Evolutionary conservation across 2,113 vertebrate species (phyloP).

Genomic region (Ammodytes marinus): DNA sequence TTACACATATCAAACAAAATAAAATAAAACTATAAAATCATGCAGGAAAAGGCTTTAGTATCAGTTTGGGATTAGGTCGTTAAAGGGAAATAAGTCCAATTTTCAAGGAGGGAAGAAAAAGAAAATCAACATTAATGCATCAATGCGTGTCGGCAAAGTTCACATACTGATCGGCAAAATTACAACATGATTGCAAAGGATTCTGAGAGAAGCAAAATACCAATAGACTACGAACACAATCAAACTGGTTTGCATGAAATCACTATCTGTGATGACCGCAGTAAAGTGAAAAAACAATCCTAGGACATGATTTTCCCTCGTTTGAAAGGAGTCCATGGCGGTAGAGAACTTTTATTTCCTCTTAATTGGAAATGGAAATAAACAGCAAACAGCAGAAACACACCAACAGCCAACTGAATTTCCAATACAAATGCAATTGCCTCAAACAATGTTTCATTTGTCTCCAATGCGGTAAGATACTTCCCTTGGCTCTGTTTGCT

Average conservation of each 20-base stretch:
- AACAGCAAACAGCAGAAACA: conserved; percentile 66
- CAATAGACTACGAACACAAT: conserved; percentile 81
- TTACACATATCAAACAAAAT: conserved; percentile 78
- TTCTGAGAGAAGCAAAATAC: conserved; percentile 80
- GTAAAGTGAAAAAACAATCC: conserved; percentile 71
- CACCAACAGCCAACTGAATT: conserved; percentile 67
- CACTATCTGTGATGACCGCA: conserved; percentile 75
- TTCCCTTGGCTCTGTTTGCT: conserved; percentile 58
- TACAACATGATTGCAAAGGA: conserved; percentile 84
- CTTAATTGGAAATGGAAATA: conserved; percentile 78
- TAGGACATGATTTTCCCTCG: conserved; percentile 54
- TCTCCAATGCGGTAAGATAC: conserved; percentile 57
- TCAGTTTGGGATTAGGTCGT: conserved; percentile 82
- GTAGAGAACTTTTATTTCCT: conserved; percentile 72
- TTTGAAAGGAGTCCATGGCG: conserved; percentile 62
- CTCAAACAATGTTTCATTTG: conserved; percentile 74
- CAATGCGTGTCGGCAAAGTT: conserved; percentile 71
- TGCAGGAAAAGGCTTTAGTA: conserved; percentile 82
- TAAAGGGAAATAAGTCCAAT: conserved; percentile 80
- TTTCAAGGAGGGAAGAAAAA: conserved; percentile 46
- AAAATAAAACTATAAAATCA: conserved; percentile 78
- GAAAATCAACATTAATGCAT: conserved; percentile 65
- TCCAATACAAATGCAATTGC: conserved; percentile 79
- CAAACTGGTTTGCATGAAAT: conserved; percentile 80
- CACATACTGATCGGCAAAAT: conserved; percentile 84